Evolutionary conservation across 2,888 invertebrate genomes (phyloP), one percentile per base, ranked within the genome.

Genomic region (Temnothorax unifasciatus): DNA sequence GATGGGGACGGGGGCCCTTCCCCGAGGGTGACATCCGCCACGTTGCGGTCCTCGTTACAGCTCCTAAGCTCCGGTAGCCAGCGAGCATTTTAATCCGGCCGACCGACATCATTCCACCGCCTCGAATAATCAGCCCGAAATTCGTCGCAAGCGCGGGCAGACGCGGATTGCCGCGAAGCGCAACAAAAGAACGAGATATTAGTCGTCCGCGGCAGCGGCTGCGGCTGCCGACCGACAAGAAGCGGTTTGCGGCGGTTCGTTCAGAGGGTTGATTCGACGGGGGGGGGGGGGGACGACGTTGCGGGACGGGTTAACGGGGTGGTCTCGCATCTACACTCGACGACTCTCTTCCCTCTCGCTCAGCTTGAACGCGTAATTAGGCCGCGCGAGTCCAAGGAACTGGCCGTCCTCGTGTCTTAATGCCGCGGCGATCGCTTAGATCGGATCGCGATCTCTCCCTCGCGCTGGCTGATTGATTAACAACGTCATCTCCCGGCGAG

Each of bases 51-150:
- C 88, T 86, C 88, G 77, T 82, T 69, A 66, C 75, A 74, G 61
- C 84, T 73, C 82, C 76, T 57, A 73, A 73, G 71, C 79, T 75
- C 79, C 81, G 81, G 73, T 85, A 88, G 89, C 87, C 89, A 89
- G 92, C 92, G 91, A 73, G 93, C 93, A 92, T 95, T 95, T 95
- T 94, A 94, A 94, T 94, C 93, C 94, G 86, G 90, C 93, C 88
- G 86, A 90, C 90, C 92, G 90, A 92, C 92, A 92, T 94, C 93
- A 93, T 92, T 92, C 91, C 89, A 84, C 91, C 91, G 91, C 91
- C 90, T 92, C 92, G 93, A 94, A 94, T 94, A 94, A 94, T 94
- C 93, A 94, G 93, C 92, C 94, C 93, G 93, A 94, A 94, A 94
- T 94, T 94, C 90, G 94, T 93, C 92, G 92, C 92, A 91, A 91